These are phyloP conservation scores for Cryptus viduatorius DNA, from an alignment of 2,888 invertebrate species.

Conservation along the genomic window DNA sequence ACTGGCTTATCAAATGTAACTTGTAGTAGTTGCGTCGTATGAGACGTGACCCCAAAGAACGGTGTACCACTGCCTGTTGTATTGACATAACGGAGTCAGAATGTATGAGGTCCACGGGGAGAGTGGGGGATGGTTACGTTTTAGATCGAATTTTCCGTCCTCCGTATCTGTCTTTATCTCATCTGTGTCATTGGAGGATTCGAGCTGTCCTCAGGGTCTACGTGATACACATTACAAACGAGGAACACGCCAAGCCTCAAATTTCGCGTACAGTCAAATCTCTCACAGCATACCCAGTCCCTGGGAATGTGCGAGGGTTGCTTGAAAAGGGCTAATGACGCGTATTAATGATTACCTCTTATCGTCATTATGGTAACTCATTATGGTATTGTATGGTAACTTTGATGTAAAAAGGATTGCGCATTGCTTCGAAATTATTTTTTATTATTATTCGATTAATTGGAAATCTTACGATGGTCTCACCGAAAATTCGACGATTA, in stretches of 20 bases:
- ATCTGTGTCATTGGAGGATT: conserved; percentile 5
- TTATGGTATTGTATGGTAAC: no score
- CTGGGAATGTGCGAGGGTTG: no score
- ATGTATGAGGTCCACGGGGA: not conserved
- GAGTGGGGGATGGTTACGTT: conserved; percentile 4
- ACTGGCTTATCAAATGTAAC: not conserved
- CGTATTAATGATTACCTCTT: no score
- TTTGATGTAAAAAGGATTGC: no score
- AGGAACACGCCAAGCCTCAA: not conserved
- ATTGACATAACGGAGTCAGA: not conserved
- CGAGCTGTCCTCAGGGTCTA: not conserved
- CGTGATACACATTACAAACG: conserved; percentile 16
- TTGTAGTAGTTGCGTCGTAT: not conserved
- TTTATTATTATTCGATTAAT: no score
- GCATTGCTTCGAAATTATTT: no score
- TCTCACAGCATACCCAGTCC: no score
- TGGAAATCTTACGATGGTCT: no score
- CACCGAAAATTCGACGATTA: no score
- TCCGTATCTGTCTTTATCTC: not conserved
- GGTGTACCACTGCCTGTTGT: not conserved
- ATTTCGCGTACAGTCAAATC: not conserved
- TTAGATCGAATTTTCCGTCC: conserved; percentile 8
- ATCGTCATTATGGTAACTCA: no score
- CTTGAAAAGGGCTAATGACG: no score
- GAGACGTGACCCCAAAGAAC: not conserved